Conservation (phyloP, 2,888 invertebrate species). For the Quadroppia sp. region DNA sequence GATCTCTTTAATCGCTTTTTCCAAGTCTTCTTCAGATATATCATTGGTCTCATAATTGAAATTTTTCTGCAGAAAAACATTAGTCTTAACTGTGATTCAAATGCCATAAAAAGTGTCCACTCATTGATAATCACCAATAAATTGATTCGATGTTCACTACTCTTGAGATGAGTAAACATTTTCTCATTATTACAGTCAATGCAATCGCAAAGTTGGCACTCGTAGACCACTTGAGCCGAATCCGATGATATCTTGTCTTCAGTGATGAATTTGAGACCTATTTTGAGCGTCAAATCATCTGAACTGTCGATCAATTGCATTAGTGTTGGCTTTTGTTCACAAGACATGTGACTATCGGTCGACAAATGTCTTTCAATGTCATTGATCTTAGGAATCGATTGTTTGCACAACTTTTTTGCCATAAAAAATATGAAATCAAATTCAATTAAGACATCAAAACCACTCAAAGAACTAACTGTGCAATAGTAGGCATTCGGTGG, state of each 20-base stretch:
- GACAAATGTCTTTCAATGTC: neutral
- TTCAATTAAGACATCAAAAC: neutral
- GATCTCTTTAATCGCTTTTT: neutral
- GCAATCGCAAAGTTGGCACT: slow-evolving; percentile 27
- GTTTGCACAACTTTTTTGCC: neutral
- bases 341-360: neutral
- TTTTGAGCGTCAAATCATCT: neutral
- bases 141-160: slow-evolving; percentile 1
- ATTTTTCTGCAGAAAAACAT: neutral
- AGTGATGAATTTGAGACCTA: neutral
- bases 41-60: neutral
- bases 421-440: neutral
- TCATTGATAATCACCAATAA: slow-evolving; percentile 18
- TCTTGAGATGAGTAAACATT: slow-evolving; percentile 20
- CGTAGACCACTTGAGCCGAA: neutral
- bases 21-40: neutral
- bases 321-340: slow-evolving; percentile 6
- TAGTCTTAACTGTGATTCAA: neutral
- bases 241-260: neutral
- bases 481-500: slow-evolving; percentile 25
- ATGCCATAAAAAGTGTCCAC: too few relatives aligned
- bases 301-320: neutral
- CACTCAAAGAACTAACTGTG: neutral
- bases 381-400: neutral
- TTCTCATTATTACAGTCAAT: slow-evolving; percentile 12